Evolutionary conservation across 2,888 invertebrate species (phyloP).

Genomic region (Chymomyza caudatula): DNA sequence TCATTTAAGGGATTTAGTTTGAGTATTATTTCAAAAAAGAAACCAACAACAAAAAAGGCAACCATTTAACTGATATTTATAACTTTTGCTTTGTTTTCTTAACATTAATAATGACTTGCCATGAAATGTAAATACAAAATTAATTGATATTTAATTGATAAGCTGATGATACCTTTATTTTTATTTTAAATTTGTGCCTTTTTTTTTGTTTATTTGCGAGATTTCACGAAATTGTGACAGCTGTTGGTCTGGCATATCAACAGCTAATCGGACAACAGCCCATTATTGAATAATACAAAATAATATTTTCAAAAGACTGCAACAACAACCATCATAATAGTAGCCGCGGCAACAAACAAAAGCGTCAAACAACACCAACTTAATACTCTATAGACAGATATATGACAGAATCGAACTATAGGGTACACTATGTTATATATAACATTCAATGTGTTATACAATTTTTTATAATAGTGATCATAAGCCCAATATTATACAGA

Average conservation of each 20-base stretch:
- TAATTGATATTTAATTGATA: not conserved
- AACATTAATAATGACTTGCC: not conserved
- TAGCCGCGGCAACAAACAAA: not conserved
- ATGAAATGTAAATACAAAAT: not conserved
- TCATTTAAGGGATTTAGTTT: not conserved
- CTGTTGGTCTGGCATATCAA: not conserved
- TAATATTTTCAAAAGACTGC: not conserved
- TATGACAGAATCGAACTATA: too few relatives aligned
- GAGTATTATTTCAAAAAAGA: not conserved
- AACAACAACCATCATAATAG: not conserved
- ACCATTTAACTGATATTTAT: not conserved
- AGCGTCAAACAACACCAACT: not conserved
- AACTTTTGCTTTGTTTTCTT: not conserved
- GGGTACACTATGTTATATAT: too few relatives aligned
- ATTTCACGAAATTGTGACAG: not conserved
- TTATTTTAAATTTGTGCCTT: not conserved
- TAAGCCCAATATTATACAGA: too few relatives aligned
- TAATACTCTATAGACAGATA: too few relatives aligned
- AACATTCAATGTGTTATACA: too few relatives aligned
- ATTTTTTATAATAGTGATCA: too few relatives aligned
- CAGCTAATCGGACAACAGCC: not conserved
- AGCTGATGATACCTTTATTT: not conserved
- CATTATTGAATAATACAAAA: not conserved
- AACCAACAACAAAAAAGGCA: too few relatives aligned
- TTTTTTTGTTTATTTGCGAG: too few relatives aligned